These are phyloP conservation scores for Probaryconus sp. DNA, from an alignment of 1,140 invertebrate genomes.

Conservation along the genomic window DNA sequence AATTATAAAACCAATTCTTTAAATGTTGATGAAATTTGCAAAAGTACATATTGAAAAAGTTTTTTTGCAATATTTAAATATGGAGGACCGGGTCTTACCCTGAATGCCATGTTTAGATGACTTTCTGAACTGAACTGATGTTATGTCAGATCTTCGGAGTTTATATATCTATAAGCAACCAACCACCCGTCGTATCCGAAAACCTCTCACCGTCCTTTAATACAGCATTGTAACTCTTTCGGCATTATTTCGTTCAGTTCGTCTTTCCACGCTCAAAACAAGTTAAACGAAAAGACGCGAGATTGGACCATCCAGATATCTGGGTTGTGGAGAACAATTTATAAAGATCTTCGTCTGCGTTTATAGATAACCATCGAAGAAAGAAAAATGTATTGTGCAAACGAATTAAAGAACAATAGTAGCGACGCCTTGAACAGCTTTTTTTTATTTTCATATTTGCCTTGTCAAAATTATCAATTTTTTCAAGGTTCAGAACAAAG, in stretches of 20 bases:
- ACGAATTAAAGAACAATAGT: not conserved
- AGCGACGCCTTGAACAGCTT: no score
- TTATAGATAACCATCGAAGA: conserved; percentile 14
- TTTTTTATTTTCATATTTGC: no score
- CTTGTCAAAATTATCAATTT: no score
- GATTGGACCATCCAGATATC: conserved; percentile 35
- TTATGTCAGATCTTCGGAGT: conserved; percentile 46
- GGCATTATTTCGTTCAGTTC: conserved; percentile 47
- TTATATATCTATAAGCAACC: conserved; percentile 57
- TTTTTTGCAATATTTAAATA: not conserved
- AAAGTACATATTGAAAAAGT: no score
- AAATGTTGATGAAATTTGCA: no score
- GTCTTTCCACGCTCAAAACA: conserved; percentile 44
- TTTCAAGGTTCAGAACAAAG: no score
- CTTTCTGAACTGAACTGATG: conserved; percentile 55
- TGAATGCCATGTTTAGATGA: conserved; percentile 58
- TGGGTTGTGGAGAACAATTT: conserved; percentile 22
- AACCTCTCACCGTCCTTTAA: conserved; percentile 60
- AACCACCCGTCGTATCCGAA: conserved; percentile 49
- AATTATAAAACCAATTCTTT: no score
- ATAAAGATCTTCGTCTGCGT: conserved; percentile 12
- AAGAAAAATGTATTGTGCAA: not conserved
- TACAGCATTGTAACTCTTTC: conserved; percentile 56
- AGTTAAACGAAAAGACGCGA: conserved; percentile 42
- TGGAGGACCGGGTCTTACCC: conserved; percentile 29